Evolutionary conservation across 2,113 vertebrate genomes (phyloP), one percentile per base, ranked within the genome.

Genomic region (Apodemus speciosus): DNA sequence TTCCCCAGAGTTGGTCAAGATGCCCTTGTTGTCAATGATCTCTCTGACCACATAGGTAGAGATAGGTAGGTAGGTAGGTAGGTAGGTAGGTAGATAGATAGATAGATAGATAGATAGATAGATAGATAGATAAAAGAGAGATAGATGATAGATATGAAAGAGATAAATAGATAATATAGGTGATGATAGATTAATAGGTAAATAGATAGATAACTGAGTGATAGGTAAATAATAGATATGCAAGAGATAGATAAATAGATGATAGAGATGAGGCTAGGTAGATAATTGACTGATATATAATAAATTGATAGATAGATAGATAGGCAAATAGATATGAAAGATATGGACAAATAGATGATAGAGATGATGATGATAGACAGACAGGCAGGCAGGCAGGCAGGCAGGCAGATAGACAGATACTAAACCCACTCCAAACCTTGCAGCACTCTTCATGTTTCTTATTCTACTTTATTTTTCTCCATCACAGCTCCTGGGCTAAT

Each of bases 1-100:
- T 94, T 66, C 62, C 66, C 77, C 64, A 16, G 68, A 35, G 43
- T 85, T 83, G 43, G 69, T 87, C 84, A 89, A 89, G 83, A 84
- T 86, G 76, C 53, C 86, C 53, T 83, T 60, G 43, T 16, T 79
- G 80, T 76, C 80, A 94, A 90, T 77, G 49, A 43, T 23, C 90
- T 73, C 56, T 56, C 49, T 75, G 56, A 58, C 38, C 62, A 76
- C 72, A 49, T 14, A 40, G 40, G 46, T 32, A 84, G 40, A 14
- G 10, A 62, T 15, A 43, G 25, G 43, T 30, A 43, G 56, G 30
- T 43, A 46, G 69, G n/a, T 43, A 83, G 35, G 40, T 79, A 77
- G 75, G 51, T 49, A 51, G 73, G 49, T 76, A 18, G 15, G 11
- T 46, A 75, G 71, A 27, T 27, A 71, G 69, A 23, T 9, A 72